Base-by-base conservation (phyloP, 2,113 vertebrate species). In the Cyprinus carpio region DNA sequence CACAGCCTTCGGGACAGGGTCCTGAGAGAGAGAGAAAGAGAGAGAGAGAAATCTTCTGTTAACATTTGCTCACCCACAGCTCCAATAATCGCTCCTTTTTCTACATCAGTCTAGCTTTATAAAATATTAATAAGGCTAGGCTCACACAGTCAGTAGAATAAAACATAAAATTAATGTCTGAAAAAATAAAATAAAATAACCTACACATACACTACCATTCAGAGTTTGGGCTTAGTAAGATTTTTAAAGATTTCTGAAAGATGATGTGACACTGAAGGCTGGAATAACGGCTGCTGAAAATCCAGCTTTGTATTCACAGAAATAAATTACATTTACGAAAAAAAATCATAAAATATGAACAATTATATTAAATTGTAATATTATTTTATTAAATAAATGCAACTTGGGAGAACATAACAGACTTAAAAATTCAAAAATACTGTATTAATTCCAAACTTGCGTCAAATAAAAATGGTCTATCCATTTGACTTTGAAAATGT, bases 1-100 rank as follows among this genome's bases (percentile, higher is more conserved):
- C 71, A 99, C 93, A 0, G 0, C 4, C 4, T 2, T 23, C 1
- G 96, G 96, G 20, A 87, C 4, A 25, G 98, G 98, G 84, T 97
- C 88, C 98, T 99, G 88, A 3, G 88, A 34, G 69, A 75, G 27
- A 37, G 85, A 4, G 51, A 25, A 20, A 46, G n/a, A n/a, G n/a
- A n/a, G 6, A 40, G 6, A 40, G 5, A 40, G 46, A 74, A n/a
- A 11, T 13, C 4, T 11, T 10, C 15, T 75, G 16, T 37, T 8
- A 40, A 74, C 25, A 10, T 37, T 58, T 25, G 18, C 27, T 27
- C 20, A 34, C n/a, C 1, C 40, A 74, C 51, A 78, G 10, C 31
- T n/a, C 8, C 18, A 10, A 58, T 23, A 11, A 29, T 20, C 31
- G 7, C 20, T 18, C 0, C 0, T 11, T 20, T 77, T 12, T 31